Base-by-base conservation (phyloP, 2,797 vertebrate genomes). In the Phyllotis vaccarum region DNA sequence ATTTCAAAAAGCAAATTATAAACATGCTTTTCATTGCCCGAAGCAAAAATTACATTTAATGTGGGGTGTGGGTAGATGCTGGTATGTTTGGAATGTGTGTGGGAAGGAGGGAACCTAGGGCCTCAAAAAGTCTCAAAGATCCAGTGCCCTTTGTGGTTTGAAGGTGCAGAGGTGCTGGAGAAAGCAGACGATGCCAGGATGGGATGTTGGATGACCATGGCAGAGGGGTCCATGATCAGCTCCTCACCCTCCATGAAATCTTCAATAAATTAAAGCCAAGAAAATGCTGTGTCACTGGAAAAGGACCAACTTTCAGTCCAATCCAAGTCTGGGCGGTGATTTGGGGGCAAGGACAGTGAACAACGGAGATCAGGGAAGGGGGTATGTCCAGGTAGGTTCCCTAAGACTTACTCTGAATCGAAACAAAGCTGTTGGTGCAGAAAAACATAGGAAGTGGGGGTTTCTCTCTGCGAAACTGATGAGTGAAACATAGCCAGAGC, bases 1-100 rank as follows among this genome's bases (percentile, higher is more conserved):
- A 82, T 68, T 83, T 94, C 79, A 88, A 92, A 95, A 93, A 75
- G 16, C 49, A 96, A 95, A 95, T 74, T 90, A 95, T 75, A 94
- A 95, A 91, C 52, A 90, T 10, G 16, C 19, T 96, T 95, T 96
- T 94, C 58, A 80, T 89, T 64, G 54, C 89, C 81, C 37, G 49
- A 52, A 82, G 54, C 87, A 95, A 93, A 96, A 88, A 95, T 81
- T 75, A 78, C 56, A 95, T 40, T 90, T 95, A 85, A 86, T 3
- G 10, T 93, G 86, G 74, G 19, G 3, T 46, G 90, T 93, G 82
- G 93, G 92, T 54, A 56, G 72, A 93, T 14, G 3, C 2, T 90
- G 96, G 54, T 56, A 95, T 86, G 94, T 72, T 64, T 0, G 19
- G 92, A 82, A 97, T 95, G 90, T 66, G 52, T 74, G 62, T 92